These are phyloP conservation scores for Plodia interpunctella DNA, from an alignment of 1,140 invertebrate genomes.

Conservation along the genomic window DNA sequence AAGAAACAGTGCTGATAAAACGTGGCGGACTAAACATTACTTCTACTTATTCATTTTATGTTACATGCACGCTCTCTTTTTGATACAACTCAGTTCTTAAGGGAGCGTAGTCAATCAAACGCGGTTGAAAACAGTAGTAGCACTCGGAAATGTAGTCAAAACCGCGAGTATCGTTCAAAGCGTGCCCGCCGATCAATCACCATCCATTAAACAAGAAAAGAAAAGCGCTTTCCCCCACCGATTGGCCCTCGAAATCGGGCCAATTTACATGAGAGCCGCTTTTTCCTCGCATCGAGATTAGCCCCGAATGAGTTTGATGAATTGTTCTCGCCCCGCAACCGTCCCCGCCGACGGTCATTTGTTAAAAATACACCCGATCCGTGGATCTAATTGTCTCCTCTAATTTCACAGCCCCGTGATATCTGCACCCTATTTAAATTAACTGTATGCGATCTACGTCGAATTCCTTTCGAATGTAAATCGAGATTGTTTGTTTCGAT, in stretches of 20 bases:
- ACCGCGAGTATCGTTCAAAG: conserved; percentile 68
- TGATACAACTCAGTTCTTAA: not conserved
- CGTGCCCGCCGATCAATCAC: conserved; percentile 70
- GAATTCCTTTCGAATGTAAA: not conserved
- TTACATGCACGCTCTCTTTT: not conserved
- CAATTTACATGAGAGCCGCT: conserved; percentile 77
- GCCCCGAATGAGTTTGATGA: conserved; percentile 76
- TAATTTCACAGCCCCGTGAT: conserved; percentile 71
- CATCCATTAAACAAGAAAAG: conserved; percentile 76
- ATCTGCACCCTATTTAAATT: conserved; percentile 55
- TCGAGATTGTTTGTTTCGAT: not conserved
- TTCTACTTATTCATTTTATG: no score
- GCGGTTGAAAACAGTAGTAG: conserved; percentile 42
- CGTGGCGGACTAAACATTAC: no score
- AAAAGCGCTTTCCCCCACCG: conserved; percentile 72
- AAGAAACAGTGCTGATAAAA: no score
- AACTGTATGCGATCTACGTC: conserved; percentile 16
- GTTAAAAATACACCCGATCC: conserved; percentile 76
- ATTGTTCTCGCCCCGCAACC: conserved; percentile 60
- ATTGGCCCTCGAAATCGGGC: conserved; percentile 71
- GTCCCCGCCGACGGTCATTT: conserved; percentile 62
- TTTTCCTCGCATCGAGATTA: conserved; percentile 76
- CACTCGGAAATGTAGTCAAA: conserved; percentile 69
- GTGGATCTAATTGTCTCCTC: conserved; percentile 75
- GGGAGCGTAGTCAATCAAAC: conserved; percentile 16